Evolutionary conservation across 2,113 vertebrate species (phyloP).

Genomic region (Oreochromis spilurus): DNA sequence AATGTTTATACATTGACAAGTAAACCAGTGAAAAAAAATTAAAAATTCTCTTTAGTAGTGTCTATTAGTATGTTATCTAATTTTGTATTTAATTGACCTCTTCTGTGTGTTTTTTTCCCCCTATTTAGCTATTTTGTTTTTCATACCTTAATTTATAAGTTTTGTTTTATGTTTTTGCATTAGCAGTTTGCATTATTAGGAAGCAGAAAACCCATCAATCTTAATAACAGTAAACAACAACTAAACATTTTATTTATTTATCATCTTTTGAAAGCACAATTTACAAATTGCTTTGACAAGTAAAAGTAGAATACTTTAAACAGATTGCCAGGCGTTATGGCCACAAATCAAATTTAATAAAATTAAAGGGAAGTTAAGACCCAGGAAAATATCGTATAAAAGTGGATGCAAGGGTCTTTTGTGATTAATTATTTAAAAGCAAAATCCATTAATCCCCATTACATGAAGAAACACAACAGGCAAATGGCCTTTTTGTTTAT

Average conservation of each 20-base stretch:
- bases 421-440: not conserved
- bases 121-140: not conserved
- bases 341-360: not conserved
- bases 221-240: not conserved
- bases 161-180: not conserved
- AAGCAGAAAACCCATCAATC: not conserved
- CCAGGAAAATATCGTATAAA: not conserved
- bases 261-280: not conserved
- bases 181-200: not conserved
- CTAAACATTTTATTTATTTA: not conserved
- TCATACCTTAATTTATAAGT: not conserved
- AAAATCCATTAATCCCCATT: not conserved
- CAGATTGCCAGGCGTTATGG: not conserved
- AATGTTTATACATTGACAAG: not conserved
- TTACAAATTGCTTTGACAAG: not conserved
- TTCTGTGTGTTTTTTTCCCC: not conserved
- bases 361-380: not conserved
- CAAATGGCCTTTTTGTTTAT: not conserved
- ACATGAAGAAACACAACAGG: not conserved
- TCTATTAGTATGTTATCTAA: not conserved
- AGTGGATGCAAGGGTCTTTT: not conserved
- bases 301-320: not conserved
- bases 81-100: not conserved
- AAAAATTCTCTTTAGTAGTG: not conserved
- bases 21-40: not conserved